A percentile compares a stretch with the other conserved stretches of the same genome.
Evolutionary conservation across 2,797 vertebrate genomes (phyloP).

Genomic region (Hirundo rustica): DNA sequence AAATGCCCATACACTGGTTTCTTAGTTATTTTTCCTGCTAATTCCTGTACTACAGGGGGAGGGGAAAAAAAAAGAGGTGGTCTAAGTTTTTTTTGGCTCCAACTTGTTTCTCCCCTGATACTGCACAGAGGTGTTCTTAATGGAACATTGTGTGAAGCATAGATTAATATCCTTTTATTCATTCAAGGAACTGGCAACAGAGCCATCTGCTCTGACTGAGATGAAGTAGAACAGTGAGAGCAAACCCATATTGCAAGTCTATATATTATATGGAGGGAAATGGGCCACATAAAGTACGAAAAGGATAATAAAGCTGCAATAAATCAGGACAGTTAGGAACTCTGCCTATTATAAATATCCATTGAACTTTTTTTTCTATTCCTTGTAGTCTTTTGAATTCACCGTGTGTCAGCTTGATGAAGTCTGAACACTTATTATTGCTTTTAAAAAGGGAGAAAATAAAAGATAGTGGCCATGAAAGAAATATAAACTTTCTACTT

Average conservation of each 20-base stretch:
- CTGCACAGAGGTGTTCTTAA: not conserved
- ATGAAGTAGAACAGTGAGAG: not conserved
- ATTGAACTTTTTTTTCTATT: not conserved
- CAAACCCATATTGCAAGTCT: not conserved
- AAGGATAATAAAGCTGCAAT: not conserved
- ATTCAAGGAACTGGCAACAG: not conserved
- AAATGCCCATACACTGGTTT: not conserved
- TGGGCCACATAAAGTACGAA: not conserved
- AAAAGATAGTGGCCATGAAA: not conserved
- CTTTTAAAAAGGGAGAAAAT: not conserved
- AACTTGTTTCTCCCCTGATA: not conserved
- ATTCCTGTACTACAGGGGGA: not conserved
- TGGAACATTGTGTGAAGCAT: not conserved
- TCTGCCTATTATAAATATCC: not conserved
- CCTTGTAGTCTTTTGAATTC: not conserved
- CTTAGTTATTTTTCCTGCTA: not conserved
- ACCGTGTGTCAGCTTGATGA: not conserved
- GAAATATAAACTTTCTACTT: conserved; percentile 18
- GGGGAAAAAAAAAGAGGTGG: not conserved
- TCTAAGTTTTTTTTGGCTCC: not conserved
- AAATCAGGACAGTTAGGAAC: not conserved
- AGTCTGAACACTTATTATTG: not conserved
- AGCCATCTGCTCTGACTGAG: not conserved
- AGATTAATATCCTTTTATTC: not conserved
- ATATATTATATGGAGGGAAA: not conserved